These are phyloP conservation scores for Rhinolophus sinicus DNA, from an alignment of 2,113 vertebrate species.

Conservation along the genomic window DNA sequence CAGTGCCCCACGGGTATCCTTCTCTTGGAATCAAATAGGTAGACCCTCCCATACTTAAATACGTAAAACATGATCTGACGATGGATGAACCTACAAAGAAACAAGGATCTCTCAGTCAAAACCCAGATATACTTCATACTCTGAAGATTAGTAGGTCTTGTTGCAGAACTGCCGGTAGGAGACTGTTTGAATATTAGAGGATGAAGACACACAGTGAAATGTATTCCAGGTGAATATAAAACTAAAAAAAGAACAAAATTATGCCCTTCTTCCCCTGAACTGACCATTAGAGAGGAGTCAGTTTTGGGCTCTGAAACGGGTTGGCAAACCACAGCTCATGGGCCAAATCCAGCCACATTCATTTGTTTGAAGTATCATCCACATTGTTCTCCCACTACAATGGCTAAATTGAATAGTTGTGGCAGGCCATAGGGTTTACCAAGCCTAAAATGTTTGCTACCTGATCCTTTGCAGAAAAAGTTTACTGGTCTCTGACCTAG, in stretches of 20 bases:
- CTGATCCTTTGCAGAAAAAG: background rate
- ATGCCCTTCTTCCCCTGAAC: background rate
- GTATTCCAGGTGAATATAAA: background rate
- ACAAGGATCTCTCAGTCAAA: background rate
- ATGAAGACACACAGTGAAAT: background rate
- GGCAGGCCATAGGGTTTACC: background rate
- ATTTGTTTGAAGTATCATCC: background rate
- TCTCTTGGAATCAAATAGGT: background rate
- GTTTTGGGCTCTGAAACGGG: background rate
- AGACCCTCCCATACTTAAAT: background rate
- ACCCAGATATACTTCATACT: background rate
- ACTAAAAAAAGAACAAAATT: background rate
- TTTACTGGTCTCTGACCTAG: background rate
- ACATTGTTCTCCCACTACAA: fast-evolving
- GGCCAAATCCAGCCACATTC: background rate
- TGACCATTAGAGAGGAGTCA: background rate
- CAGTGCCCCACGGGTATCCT: background rate
- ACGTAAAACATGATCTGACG: background rate
- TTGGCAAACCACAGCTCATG: background rate
- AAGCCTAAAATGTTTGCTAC: background rate
- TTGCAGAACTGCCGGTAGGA: background rate
- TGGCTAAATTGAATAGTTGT: background rate
- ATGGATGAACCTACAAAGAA: background rate
- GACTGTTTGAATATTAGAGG: background rate
- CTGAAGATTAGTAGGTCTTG: background rate